These are phyloP conservation scores for Ceratina australensis DNA, from an alignment of 1,140 invertebrate genomes.

Conservation along the genomic window DNA sequence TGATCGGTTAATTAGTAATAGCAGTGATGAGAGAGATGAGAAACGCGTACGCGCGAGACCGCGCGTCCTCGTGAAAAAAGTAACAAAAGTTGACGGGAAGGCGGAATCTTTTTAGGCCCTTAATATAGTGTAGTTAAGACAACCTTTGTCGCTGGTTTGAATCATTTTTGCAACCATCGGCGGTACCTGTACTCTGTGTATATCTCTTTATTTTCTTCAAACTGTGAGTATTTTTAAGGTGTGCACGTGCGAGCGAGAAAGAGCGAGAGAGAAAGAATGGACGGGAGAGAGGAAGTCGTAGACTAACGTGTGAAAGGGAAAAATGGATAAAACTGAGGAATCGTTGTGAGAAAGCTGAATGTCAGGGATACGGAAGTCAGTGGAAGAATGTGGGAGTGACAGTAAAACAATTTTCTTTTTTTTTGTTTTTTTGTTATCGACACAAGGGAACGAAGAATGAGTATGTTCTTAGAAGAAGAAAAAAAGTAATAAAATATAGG, in stretches of 20 bases:
- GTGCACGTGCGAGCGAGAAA: constrained; percentile 42
- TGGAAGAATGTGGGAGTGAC: constrained; percentile 50
- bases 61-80: not conserved
- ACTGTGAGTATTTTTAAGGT: constrained; percentile 70
- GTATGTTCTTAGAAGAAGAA: constrained; percentile 35
- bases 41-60: constrained; percentile 1
- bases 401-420: constrained; percentile 51
- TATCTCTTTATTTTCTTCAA: constrained; percentile 70
- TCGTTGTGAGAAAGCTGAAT: constrained; percentile 38
- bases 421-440: constrained; percentile 14
- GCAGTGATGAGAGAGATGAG: constrained; percentile 22
- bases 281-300: constrained; percentile 35
- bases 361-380: constrained; percentile 39
- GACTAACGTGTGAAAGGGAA: constrained; percentile 21
- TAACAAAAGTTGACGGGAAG: constrained; percentile 2
- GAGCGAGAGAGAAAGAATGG: constrained; percentile 2
- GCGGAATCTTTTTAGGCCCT: constrained; percentile 53
- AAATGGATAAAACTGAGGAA: constrained; percentile 3
- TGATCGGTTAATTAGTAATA: constrained; percentile 53
- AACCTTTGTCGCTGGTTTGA: constrained; percentile 64
- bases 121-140: constrained; percentile 51
- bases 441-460: constrained; percentile 20
- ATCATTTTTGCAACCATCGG: constrained; percentile 57
- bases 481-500: too few species aligned
- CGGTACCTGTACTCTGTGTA: constrained; percentile 73